These are phyloP conservation scores for Alcedo atthis DNA, from an alignment of 2,797 vertebrate species.

Conservation along the genomic window DNA sequence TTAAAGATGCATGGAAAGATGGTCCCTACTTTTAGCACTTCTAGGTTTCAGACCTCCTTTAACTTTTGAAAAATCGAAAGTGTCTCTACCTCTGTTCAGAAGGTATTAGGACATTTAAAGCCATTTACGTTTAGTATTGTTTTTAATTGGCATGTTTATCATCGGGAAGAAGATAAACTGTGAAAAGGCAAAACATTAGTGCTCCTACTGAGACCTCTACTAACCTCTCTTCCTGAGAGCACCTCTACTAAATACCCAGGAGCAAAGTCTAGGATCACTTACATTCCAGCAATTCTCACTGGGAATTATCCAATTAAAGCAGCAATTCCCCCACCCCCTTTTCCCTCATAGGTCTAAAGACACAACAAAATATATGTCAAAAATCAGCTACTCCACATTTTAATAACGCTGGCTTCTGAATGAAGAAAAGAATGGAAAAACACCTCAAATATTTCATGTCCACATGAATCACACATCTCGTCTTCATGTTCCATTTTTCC, in stretches of 20 bases:
- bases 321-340: constrained; percentile 68
- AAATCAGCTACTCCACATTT: constrained; percentile 23
- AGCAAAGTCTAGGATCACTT: constrained; percentile 79
- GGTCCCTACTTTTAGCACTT: constrained; percentile 5
- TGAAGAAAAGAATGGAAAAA: neutral
- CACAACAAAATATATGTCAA: constrained; percentile 43
- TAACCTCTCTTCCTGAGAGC: constrained; percentile 75
- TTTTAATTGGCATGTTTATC: constrained; percentile 76
- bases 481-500: neutral
- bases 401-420: neutral
- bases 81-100: neutral
- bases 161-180: constrained; percentile 70
- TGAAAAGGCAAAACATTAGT: constrained; percentile 79
- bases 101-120: constrained; percentile 53
- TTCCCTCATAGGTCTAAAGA: constrained; percentile 65
- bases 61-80: constrained; percentile 15
- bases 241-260: constrained; percentile 75
- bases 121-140: constrained; percentile 63
- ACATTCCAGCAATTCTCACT: constrained; percentile 75
- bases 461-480: neutral
- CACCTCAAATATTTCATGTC: neutral
- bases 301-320: constrained; percentile 79
- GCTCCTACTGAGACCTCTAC: constrained; percentile 71
- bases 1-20: neutral
- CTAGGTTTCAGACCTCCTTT: neutral